Conservation (phyloP, 2,113 vertebrate species). For the Syngnathus floridae region DNA sequence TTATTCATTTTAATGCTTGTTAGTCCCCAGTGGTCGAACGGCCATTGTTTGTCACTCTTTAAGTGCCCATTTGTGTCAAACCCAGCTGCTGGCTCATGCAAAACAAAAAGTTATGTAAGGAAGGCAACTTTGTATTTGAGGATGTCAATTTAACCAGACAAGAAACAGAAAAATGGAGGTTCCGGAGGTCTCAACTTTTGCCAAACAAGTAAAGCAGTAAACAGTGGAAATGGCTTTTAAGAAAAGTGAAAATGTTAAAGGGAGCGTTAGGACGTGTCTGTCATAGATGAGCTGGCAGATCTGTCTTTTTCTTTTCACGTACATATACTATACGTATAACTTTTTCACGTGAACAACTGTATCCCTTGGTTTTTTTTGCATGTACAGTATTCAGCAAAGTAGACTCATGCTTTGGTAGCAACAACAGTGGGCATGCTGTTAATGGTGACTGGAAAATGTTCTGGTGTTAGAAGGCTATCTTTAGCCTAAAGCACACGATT, state of each 20-base stretch:
- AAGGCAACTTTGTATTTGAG: conserved; percentile 7
- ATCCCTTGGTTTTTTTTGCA: conserved; percentile 14
- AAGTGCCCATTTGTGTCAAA: conserved; percentile 26
- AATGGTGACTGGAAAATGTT: conserved; percentile 33
- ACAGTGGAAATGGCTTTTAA: too few relatives aligned
- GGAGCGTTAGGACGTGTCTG: not conserved
- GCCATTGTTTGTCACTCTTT: conserved; percentile 15
- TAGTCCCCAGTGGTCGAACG: conserved; percentile 17
- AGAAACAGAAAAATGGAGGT: not conserved
- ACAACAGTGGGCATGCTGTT: conserved; percentile 42
- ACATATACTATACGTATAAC: not conserved
- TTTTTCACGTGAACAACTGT: not conserved
- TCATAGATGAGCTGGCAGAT: too few relatives aligned
- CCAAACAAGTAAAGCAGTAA: too few relatives aligned
- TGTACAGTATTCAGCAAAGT: conserved; percentile 22
- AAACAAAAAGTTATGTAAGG: conserved; percentile 6
- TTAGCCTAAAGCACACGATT: conserved; percentile 47
- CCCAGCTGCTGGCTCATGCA: conserved; percentile 19
- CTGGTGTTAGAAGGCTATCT: conserved; percentile 42
- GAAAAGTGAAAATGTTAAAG: too few relatives aligned
- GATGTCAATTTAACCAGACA: conserved; percentile 2
- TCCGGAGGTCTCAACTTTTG: too few relatives aligned
- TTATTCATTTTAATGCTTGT: conserved; percentile 50
- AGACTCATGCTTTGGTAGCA: conserved; percentile 49
- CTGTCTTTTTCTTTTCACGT: too few relatives aligned